Evolutionary conservation across 2,113 vertebrate species (phyloP), one percentile per base, ranked within the genome.

Genomic region (Isurus oxyrinchus): DNA sequence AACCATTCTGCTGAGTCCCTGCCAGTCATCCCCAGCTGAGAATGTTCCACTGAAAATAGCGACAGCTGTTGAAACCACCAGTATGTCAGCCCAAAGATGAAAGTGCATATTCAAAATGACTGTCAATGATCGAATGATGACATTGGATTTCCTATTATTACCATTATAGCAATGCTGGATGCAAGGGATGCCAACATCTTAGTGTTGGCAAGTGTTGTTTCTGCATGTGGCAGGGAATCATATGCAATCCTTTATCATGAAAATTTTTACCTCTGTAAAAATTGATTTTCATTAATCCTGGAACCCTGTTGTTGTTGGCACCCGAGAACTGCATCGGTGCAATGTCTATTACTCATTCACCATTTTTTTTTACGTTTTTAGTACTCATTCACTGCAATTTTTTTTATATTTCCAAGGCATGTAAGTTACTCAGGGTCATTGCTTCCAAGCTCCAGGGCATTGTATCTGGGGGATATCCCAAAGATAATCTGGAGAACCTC

Each of bases 21-120:
- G 81, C 81, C 81, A 84, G 81, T 55, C 53, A 90, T 90, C 53
- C 11, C 23, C 53, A 57, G 27, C 49, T 57, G 87, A 90, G 10
- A 57, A 55, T 5, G 14, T 19, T 61, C 16, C 4, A 61, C 13
- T 61, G 88, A 59, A 19, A 61, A n/a, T 93, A 35, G n/a, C 53
- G n/a, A 31, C 55, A 59, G 57, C 55, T 93, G 14, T 61, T 40
- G 57, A 61, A 93, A 61, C 19, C 1, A 13, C n/a, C 31, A 59
- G 16, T 93, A n/a, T 14, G 55, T 61, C 31, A 35, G 8, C 88
- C 57, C 16, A n/a, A 93, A 93, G 88, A 61, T n/a, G 31, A 35
- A 93, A 61, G 57, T 57, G 57, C 31, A 93, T 59, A 93, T 93
- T 61, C 88, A 93, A 93, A 59, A 57, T 61, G 88, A 93, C 55